Conservation (phyloP, 2,888 invertebrate species). For the Apamea crenata region DNA sequence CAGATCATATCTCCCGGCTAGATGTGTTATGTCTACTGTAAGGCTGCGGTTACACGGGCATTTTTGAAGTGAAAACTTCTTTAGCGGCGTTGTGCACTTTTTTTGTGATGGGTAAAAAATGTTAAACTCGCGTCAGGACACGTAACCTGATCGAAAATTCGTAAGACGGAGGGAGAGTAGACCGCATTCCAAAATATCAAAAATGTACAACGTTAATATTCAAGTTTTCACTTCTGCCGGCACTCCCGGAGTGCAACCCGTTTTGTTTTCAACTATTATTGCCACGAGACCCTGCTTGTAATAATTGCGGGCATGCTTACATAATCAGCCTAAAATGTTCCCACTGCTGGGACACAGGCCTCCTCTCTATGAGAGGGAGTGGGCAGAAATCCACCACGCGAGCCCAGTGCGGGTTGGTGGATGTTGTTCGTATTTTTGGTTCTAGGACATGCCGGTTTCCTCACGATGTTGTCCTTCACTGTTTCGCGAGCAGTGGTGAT, state of each 20-base stretch:
- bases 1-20: constrained; percentile 64
- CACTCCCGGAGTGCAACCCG: too few relatives aligned
- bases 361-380: not conserved
- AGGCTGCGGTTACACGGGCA: not conserved
- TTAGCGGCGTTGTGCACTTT: too few relatives aligned
- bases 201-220: too few relatives aligned
- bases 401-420: not conserved
- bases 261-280: not conserved
- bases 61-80: too few relatives aligned
- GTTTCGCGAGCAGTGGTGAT: not conserved
- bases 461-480: not conserved
- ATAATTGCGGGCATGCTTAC: not conserved
- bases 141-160: too few relatives aligned
- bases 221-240: too few relatives aligned
- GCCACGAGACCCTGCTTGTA: not conserved
- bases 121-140: too few relatives aligned
- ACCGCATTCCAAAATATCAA: too few relatives aligned
- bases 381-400: not conserved
- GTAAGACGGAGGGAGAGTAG: too few relatives aligned
- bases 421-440: not conserved
- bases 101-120: too few relatives aligned
- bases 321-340: not conserved
- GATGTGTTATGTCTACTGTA: constrained; percentile 36
- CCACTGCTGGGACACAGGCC: not conserved
- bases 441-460: not conserved